Evolutionary conservation across 2,113 vertebrate genomes (phyloP).

Genomic region (Chloroceryle aenea): DNA sequence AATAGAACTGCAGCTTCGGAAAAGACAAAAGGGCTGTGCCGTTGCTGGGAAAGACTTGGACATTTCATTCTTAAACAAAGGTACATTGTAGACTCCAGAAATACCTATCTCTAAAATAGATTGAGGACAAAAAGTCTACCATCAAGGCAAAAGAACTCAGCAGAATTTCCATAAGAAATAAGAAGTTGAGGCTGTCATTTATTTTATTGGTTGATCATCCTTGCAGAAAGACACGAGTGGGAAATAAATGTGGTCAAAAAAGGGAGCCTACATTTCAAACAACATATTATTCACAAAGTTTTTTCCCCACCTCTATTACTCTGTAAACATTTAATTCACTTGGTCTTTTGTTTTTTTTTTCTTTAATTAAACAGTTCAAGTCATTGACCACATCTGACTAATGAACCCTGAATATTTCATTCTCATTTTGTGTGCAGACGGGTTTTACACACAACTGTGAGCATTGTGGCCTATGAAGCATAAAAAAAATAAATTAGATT

Average conservation of each 20-base stretch:
- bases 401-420: constrained; percentile 25
- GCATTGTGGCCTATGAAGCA: background rate
- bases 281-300: background rate
- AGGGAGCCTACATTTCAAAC: background rate
- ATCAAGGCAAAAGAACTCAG: background rate
- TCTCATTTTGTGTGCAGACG: constrained; percentile 38
- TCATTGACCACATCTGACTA: constrained; percentile 46
- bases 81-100: background rate
- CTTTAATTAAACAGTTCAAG: constrained; percentile 54
- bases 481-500: background rate
- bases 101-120: background rate
- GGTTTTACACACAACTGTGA: background rate
- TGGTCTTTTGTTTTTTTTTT: background rate
- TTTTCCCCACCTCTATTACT: background rate
- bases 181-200: background rate
- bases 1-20: background rate
- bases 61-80: background rate
- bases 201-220: background rate
- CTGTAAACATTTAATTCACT: background rate
- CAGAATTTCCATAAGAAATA: constrained; percentile 4
- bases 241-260: background rate
- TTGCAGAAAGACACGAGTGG: background rate
- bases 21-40: background rate
- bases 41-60: background rate
- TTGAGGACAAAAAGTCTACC: background rate